Conservation (phyloP, 2,113 vertebrate species). For the Cyphotilapia sp. region DNA sequence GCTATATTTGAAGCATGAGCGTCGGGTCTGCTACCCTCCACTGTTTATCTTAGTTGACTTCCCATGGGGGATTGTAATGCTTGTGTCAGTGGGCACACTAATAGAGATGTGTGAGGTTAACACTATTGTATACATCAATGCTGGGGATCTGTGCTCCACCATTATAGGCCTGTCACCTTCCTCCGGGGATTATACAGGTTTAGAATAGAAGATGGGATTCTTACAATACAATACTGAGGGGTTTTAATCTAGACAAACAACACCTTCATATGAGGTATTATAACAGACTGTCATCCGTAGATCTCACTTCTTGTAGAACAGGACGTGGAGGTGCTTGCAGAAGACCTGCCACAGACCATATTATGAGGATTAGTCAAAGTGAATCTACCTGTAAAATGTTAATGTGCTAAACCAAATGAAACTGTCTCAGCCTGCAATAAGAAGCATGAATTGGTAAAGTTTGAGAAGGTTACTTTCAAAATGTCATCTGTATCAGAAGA, state of each 20-base stretch:
- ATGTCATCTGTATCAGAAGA: slow-evolving; percentile 26
- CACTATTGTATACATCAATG: slow-evolving; percentile 57
- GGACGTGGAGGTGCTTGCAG: neutral
- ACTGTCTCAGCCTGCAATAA: slow-evolving; percentile 22
- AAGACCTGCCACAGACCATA: slow-evolving; percentile 25
- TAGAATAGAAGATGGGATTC: slow-evolving; percentile 38
- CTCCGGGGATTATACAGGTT: slow-evolving; percentile 54
- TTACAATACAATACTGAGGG: slow-evolving; percentile 15
- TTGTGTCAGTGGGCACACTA: slow-evolving; percentile 56
- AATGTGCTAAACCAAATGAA: slow-evolving; percentile 37
- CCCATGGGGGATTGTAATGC: slow-evolving; percentile 46
- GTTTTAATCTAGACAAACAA: slow-evolving; percentile 63
- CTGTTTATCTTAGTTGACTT: slow-evolving; percentile 63
- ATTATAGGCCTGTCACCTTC: slow-evolving; percentile 55
- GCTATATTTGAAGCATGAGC: slow-evolving; percentile 55
- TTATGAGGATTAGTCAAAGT: slow-evolving; percentile 39
- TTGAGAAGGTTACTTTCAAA: slow-evolving; percentile 34
- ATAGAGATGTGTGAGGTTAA: slow-evolving; percentile 65
- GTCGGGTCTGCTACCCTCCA: slow-evolving; percentile 32
- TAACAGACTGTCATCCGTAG: slow-evolving; percentile 18
- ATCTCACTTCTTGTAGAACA: slow-evolving; percentile 4
- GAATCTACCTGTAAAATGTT: slow-evolving; percentile 43
- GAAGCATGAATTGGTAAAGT: slow-evolving; percentile 4
- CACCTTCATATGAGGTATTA: slow-evolving; percentile 46
- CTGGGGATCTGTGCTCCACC: slow-evolving; percentile 37